Percentiles rank a stretch among this genome's conserved stretches.
Conservation (phyloP, 2,797 vertebrate genomes). For the Mastacembelus armatus region DNA sequence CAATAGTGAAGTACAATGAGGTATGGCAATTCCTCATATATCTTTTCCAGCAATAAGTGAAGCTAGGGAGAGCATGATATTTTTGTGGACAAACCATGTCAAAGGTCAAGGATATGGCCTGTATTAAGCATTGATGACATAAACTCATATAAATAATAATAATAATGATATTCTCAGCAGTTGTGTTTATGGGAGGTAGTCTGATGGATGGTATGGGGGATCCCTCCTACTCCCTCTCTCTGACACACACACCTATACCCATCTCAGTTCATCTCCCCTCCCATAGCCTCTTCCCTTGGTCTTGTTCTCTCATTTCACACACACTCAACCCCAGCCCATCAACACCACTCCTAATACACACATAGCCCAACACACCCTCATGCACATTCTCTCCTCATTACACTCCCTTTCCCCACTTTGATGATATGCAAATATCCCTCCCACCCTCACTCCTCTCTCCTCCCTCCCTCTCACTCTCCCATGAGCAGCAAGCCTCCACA, state of each 20-base stretch:
- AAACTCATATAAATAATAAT: constrained; percentile 6
- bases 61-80: not conserved
- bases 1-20: not conserved
- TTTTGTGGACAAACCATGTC: not conserved
- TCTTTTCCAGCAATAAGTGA: not conserved
- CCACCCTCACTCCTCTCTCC: constrained; percentile 52
- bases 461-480: constrained; percentile 46
- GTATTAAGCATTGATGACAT: not conserved
- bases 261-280: constrained; percentile 50
- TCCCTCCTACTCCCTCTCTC: not conserved
- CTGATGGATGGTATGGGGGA: constrained; percentile 31
- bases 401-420: constrained; percentile 81
- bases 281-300: constrained; percentile 54
- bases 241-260: constrained; percentile 12
- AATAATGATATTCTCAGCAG: constrained; percentile 17
- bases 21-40: not conserved
- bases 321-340: constrained; percentile 61
- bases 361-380: constrained; percentile 50
- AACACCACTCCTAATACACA: constrained; percentile 63
- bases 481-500: constrained; percentile 64
- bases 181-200: not conserved
- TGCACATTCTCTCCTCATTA: constrained; percentile 74
- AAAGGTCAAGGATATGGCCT: constrained; percentile 24
- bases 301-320: constrained; percentile 71
- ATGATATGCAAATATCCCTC: constrained; percentile 83